Conservation (phyloP, 2,888 invertebrate species). For the Tribolium freemani region DNA sequence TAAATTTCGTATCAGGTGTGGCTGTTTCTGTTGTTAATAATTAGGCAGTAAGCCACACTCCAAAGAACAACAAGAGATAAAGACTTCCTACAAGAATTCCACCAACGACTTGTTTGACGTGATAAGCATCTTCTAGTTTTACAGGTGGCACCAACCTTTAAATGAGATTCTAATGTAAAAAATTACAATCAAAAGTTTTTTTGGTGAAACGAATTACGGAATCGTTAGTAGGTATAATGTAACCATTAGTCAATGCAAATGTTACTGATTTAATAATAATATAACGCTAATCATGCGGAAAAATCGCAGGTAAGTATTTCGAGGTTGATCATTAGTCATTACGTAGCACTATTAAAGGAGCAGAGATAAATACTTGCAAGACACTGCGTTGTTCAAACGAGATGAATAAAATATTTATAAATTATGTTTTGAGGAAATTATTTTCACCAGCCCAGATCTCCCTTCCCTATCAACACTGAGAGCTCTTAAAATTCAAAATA, state of each 20-base stretch:
- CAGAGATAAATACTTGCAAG: slow-evolving; percentile 38
- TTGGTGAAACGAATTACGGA: not conserved
- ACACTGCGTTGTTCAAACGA: not conserved
- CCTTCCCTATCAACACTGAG: slow-evolving; percentile 46
- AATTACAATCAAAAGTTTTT: not conserved
- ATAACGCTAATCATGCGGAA: slow-evolving; percentile 55
- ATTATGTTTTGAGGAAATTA: slow-evolving; percentile 24
- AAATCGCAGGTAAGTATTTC: slow-evolving; percentile 52
- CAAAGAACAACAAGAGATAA: not conserved
- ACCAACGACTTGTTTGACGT: not conserved
- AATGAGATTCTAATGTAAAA: not conserved
- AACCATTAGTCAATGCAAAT: slow-evolving; percentile 27
- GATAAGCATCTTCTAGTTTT: slow-evolving; percentile 12
- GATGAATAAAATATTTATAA: not conserved
- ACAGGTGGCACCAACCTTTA: not conserved
- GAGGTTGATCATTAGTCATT: slow-evolving; percentile 55
- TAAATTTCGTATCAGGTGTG: too few species aligned
- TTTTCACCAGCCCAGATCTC: slow-evolving; percentile 46
- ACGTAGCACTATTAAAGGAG: slow-evolving; percentile 49
- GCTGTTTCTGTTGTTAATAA: too few species aligned
- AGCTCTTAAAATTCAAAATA: slow-evolving; percentile 34
- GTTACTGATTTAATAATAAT: slow-evolving; percentile 43
- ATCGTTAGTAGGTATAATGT: not conserved
- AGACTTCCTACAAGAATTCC: not conserved
- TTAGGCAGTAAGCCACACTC: not conserved